Evolutionary conservation across 2,888 invertebrate species (phyloP).

Genomic region (Mesorhabditis sp.): DNA sequence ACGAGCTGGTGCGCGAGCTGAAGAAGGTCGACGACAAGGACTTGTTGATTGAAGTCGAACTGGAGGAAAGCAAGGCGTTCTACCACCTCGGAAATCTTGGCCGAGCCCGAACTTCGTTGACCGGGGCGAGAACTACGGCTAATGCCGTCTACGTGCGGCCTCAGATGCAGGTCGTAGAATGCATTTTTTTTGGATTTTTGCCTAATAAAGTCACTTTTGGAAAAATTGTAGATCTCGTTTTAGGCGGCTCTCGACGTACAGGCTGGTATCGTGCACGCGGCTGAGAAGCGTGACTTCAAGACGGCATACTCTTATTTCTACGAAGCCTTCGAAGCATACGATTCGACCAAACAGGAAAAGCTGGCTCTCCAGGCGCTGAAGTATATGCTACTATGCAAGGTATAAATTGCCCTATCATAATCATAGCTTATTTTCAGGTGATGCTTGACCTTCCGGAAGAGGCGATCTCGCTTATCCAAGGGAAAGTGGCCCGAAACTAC

Average conservation of each 20-base stretch:
- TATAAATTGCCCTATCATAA: conserved; percentile 59
- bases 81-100: conserved; percentile 79
- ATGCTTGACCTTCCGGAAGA: conserved; percentile 54
- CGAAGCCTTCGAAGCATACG: conserved; percentile 91
- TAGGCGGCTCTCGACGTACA: conserved; percentile 94
- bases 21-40: conserved; percentile 99
- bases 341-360: conserved; percentile 79
- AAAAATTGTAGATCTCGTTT: conserved; percentile 59
- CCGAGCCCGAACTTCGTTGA: conserved; percentile 79
- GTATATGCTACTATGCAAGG: conserved; percentile 97
- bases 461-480: conserved; percentile 70
- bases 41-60: conserved; percentile 91
- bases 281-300: conserved; percentile 97
- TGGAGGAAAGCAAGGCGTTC: conserved; percentile 97
- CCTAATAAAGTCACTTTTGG: background rate
- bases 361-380: conserved; percentile 92
- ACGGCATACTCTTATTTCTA: conserved; percentile 99
- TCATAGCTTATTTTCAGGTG: conserved; percentile 18
- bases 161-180: conserved; percentile 78
- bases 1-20: conserved; percentile 80
- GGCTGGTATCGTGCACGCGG: conserved; percentile 95
- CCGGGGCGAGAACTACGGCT: conserved; percentile 97
- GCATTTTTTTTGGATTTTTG: no score
- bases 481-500: conserved; percentile 92
- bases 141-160: conserved; percentile 99